A percentile compares a stretch with the other conserved stretches of the same genome.
These are phyloP conservation scores for Lasioglossum figueresi DNA, from an alignment of 2,888 invertebrate species.

Conservation along the genomic window DNA sequence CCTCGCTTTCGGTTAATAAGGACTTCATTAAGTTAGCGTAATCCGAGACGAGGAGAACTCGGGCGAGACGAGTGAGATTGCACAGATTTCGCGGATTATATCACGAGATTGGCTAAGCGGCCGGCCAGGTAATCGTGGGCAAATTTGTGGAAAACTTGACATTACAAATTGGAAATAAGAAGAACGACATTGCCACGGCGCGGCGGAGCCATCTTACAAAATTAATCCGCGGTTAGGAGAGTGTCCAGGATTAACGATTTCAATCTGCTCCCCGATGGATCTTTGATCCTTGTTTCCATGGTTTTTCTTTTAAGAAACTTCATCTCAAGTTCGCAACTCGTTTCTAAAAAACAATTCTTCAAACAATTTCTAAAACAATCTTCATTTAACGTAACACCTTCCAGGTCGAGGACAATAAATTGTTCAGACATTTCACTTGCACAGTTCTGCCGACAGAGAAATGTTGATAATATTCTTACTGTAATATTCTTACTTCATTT, in stretches of 20 bases:
- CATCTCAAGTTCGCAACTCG: too few species aligned
- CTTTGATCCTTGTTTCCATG: too few species aligned
- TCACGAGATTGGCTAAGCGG: constrained; percentile 65
- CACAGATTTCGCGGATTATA: constrained; percentile 66
- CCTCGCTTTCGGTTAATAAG: constrained; percentile 69
- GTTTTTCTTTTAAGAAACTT: too few species aligned
- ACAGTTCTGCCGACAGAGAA: too few species aligned
- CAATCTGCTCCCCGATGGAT: constrained; percentile 5
- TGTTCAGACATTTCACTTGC: neutral
- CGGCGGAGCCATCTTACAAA: constrained; percentile 28
- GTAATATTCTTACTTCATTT: too few species aligned
- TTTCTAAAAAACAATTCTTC: too few species aligned
- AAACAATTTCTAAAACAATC: neutral
- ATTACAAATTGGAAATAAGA: constrained; percentile 61
- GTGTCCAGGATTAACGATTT: constrained; percentile 27
- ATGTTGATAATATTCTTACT: too few species aligned
- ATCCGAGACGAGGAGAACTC: constrained; percentile 55
- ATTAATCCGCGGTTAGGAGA: constrained; percentile 51
- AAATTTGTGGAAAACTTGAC: constrained; percentile 66
- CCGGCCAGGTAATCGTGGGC: constrained; percentile 57
- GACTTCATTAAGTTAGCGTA: constrained; percentile 72
- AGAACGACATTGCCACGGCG: constrained; percentile 43
- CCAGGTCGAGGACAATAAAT: neutral
- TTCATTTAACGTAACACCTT: too few species aligned
- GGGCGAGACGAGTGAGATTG: constrained; percentile 63